A percentile compares a stretch with the other conserved stretches of the same genome.
These are phyloP conservation scores for Tokudaia tokunoshimensis DNA, from an alignment of 2,797 vertebrate species.

Conservation along the genomic window DNA sequence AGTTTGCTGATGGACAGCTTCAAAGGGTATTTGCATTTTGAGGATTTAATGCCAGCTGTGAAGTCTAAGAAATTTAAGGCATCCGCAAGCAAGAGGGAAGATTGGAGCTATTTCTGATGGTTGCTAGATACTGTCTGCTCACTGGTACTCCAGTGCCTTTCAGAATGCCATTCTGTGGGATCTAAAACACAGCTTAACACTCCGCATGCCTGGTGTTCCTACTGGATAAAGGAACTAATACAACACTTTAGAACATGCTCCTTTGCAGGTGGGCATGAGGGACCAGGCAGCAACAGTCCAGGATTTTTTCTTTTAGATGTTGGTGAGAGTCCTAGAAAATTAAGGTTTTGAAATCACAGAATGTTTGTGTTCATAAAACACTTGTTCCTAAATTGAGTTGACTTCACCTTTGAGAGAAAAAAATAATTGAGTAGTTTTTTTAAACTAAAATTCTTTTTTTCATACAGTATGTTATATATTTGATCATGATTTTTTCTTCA, in stretches of 20 bases:
- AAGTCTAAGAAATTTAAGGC: conserved; percentile 36
- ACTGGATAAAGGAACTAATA: background rate
- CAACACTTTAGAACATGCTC: background rate
- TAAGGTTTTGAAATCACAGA: background rate
- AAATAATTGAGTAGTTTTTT: background rate
- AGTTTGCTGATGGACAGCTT: background rate
- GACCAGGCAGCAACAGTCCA: background rate
- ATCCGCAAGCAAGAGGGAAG: background rate
- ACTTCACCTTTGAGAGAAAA: background rate
- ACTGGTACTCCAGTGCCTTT: background rate
- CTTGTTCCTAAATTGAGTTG: conserved; percentile 8
- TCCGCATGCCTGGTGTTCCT: background rate
- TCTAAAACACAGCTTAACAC: background rate
- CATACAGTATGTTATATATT: background rate
- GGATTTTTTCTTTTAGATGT: background rate
- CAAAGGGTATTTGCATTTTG: background rate
- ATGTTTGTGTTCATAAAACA: background rate
- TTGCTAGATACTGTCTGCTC: background rate
- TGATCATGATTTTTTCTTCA: background rate
- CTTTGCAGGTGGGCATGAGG: background rate
- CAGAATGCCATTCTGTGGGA: background rate
- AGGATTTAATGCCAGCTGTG: background rate
- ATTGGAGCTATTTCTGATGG: background rate
- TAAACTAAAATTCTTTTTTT: background rate
- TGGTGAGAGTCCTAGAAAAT: background rate